These are phyloP conservation scores for Crotophaga sulcirostris DNA, from an alignment of 2,113 vertebrate species.

Conservation along the genomic window DNA sequence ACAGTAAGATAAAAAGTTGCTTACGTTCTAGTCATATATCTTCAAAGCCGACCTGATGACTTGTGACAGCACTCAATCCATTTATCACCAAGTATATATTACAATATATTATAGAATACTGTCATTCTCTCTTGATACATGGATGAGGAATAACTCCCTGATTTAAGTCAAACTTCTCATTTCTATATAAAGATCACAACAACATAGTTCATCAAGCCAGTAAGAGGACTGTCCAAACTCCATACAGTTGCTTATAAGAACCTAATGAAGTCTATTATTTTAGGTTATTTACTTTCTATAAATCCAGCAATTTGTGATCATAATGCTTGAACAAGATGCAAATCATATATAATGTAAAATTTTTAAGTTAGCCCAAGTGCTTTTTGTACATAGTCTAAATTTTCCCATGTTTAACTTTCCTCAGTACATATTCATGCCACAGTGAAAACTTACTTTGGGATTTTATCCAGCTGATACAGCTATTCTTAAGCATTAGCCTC, in stretches of 20 bases:
- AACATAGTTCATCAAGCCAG: conserved; percentile 40
- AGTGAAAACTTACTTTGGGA: conserved; percentile 8
- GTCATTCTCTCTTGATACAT: conserved; percentile 47
- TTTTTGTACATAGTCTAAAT: background rate
- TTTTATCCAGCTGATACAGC: background rate
- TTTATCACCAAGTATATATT: conserved; percentile 61
- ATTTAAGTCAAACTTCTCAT: conserved; percentile 55
- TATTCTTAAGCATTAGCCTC: background rate
- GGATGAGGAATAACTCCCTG: conserved; percentile 15
- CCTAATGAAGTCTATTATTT: background rate
- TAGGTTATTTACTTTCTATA: background rate
- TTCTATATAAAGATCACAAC: conserved; percentile 37
- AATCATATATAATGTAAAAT: background rate
- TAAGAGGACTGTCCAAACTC: background rate
- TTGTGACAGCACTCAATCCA: conserved; percentile 53
- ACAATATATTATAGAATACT: conserved; percentile 50
- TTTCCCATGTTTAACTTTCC: background rate
- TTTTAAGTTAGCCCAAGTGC: background rate
- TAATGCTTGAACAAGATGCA: background rate
- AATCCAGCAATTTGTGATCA: background rate
- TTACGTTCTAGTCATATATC: conserved; percentile 31
- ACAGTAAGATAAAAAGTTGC: conserved; percentile 38
- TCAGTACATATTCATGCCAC: background rate
- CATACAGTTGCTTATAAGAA: background rate
- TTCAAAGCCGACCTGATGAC: conserved; percentile 48